phyloP scores from a whole-genome alignment of 2,797 vertebrate genomes.

The Prunella strophiata region DNA sequence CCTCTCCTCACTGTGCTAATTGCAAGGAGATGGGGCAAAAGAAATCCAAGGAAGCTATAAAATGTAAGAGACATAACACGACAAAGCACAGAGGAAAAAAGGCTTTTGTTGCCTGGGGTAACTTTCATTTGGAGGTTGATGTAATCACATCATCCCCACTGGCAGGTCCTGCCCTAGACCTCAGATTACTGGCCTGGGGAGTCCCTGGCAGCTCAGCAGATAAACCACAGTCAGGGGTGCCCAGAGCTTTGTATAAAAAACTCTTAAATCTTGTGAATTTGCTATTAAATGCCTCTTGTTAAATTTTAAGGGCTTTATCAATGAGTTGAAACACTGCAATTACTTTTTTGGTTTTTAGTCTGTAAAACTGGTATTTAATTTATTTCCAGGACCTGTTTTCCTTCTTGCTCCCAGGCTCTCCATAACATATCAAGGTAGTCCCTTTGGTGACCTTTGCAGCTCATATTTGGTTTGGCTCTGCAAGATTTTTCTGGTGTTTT shows the following conservation, averaged over 20 bases:
- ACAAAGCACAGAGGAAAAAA: neutral
- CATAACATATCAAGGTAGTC: neutral
- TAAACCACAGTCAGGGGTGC: neutral
- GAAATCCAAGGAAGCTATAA: neutral
- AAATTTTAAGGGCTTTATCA: constrained; percentile 50
- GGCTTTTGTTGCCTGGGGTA: neutral
- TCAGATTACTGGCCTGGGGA: neutral
- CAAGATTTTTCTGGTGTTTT: neutral
- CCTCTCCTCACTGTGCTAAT: neutral
- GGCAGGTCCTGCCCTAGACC: neutral
- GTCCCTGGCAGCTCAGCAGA: neutral
- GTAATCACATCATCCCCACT: fast-evolving
- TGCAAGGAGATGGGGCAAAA: neutral
- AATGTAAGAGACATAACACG: neutral
- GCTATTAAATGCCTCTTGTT: constrained; percentile 11
- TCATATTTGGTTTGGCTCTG: neutral
- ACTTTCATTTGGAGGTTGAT: neutral
- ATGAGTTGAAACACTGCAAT: neutral
- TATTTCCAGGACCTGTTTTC: constrained; percentile 26
- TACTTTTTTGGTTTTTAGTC: neutral
- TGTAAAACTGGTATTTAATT: neutral
- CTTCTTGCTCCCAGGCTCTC: neutral
- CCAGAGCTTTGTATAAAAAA: neutral
- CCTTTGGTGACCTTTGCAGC: neutral
- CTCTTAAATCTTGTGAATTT: neutral